Conservation (phyloP, 2,797 vertebrate genomes). For the Thamnophis elegans region DNA sequence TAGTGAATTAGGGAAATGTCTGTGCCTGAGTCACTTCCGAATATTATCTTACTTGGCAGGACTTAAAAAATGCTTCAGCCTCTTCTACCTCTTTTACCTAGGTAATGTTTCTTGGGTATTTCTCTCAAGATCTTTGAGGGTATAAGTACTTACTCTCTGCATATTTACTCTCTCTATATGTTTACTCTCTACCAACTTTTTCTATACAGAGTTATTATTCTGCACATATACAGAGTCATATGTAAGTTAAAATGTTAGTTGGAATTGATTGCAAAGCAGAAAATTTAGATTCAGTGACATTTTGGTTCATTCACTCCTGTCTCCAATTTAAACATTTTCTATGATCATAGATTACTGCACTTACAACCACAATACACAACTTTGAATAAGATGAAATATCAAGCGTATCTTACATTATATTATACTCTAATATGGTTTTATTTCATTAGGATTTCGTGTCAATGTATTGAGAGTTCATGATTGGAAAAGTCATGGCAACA, state of each 20-base stretch:
- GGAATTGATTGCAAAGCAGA: background rate
- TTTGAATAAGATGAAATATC: background rate
- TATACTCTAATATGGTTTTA: background rate
- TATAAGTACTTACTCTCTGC: background rate
- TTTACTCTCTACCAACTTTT: background rate
- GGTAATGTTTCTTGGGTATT: background rate
- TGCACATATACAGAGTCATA: background rate
- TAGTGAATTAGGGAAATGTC: background rate
- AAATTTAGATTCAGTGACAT: background rate
- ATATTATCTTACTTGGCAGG: background rate
- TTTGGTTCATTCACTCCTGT: background rate
- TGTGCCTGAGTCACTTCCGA: background rate
- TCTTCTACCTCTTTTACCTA: background rate
- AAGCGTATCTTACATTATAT: background rate
- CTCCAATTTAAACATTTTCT: background rate
- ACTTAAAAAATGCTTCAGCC: background rate
- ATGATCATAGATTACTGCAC: background rate
- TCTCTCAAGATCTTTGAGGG: background rate
- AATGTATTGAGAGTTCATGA: no score
- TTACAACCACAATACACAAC: background rate
- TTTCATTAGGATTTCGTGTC: background rate
- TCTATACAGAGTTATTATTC: background rate
- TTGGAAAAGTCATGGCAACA: no score
- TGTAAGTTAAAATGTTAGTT: background rate
- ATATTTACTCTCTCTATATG: background rate